Evolutionary conservation across 2,113 vertebrate genomes (phyloP), one percentile per base, ranked within the genome.

Genomic region (Prunella fulvescens): DNA sequence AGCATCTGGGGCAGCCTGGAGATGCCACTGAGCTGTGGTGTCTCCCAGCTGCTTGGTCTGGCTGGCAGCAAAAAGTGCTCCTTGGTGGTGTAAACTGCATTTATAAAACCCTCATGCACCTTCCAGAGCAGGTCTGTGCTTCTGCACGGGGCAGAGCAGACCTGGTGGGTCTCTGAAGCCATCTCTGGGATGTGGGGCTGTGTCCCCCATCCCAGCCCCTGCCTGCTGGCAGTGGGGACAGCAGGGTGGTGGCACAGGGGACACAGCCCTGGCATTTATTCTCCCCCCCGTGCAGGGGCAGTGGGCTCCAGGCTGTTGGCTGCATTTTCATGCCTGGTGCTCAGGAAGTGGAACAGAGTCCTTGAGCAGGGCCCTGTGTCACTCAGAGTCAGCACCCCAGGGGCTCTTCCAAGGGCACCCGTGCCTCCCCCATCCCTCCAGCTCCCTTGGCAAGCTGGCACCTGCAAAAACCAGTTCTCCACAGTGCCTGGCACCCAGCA

Each of bases 251-350:
- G 37, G 37, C 8, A 37, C 37, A 37, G 37, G 37, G 37, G 37
- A 37, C 37, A 37, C 37, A 37, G 37, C 37, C 48, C 56, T 71
- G 77, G 35, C 23, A 13, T 0, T 3, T 22, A 7, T 22, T 56
- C 31, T 19, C 20, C 33, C 2, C 8, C 50, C 33, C 0, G 0
- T 39, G 4, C 50, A 9, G 60, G 33, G 24, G 50, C 17, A 51
- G 79, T 26, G 42, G 80, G 81, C 71, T 86, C 65, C 0, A 0
- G 88, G 82, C 2, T 48, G 3, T 47, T 58, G 78, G 78, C 91
- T 97, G 91, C 42, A 3, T 91, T 94, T 81, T 93, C 93, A 93
- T 96, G 78, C 93, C 95, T 83, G 87, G 65, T 77, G 94, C 81
- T 96, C 24, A 0, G 45, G 14, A 39, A 56, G 93, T 44, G 74